Conservation (phyloP, 1,140 invertebrate genomes). For the Agrypnia vestita region DNA sequence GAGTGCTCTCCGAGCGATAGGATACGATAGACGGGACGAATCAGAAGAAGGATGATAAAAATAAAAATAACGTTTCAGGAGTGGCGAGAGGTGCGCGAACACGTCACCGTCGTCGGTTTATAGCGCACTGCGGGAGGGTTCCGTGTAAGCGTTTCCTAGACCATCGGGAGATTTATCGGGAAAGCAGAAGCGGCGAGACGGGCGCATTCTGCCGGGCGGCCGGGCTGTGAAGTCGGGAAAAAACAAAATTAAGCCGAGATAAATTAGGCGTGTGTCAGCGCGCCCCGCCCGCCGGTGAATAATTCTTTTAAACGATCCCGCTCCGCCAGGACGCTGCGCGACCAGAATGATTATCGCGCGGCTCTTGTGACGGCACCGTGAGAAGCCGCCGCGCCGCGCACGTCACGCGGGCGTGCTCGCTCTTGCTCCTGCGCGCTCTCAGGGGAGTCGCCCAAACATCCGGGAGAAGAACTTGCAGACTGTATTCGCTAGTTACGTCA, state of each 20-base stretch:
- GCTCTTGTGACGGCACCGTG: conserved; percentile 22
- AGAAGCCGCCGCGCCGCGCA: not conserved
- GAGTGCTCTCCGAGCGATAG: no score
- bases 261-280: conserved; percentile 46
- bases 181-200: conserved; percentile 43
- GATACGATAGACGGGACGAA: no score
- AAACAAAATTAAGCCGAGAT: conserved; percentile 47
- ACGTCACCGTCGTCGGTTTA: not conserved
- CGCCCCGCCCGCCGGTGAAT: conserved; percentile 49
- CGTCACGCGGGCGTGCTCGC: not conserved
- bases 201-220: not conserved
- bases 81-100: no score
- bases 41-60: no score
- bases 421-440: no score
- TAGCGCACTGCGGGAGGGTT: conserved; percentile 15
- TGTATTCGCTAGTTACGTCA: no score
- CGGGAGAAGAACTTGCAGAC: no score
- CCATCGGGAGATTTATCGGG: conserved; percentile 31
- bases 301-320: conserved; percentile 53
- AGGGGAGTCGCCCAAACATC: no score
- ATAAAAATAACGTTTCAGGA: no score
- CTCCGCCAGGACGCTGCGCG: conserved; percentile 1
- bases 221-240: conserved; percentile 30
- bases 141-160: conserved; percentile 11
- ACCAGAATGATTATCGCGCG: conserved; percentile 41